Base-by-base conservation (phyloP, 2,113 vertebrate species). In the Otolemur garnettii region DNA sequence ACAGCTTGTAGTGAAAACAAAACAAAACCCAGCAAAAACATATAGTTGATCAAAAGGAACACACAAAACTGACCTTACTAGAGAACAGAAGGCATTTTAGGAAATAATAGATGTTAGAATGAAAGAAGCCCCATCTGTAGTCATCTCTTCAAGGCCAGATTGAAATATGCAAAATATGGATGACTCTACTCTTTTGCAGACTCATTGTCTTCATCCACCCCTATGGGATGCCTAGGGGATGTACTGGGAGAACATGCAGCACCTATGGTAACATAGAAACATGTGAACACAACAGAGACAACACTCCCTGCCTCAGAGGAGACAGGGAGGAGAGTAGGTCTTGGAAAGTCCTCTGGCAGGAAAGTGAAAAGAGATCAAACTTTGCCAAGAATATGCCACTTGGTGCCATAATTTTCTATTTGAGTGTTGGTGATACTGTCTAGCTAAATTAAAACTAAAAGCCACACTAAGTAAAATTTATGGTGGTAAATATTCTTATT, bases 61-160 rank as follows among this genome's bases (percentile, higher is more conserved):
- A 77, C 60, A 78, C 22, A 13, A 24, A 62, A 26, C 30, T 91
- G 62, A 77, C 60, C 21, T 96, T 53, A 15, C 9, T 26, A 53
- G 80, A 84, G 68, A 92, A 90, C 62, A 64, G 84, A 93, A 83
- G 59, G 87, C 75, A 81, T 91, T 92, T 93, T 26, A 33, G 74
- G 57, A 55, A 50, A 62, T 93, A 87, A 71, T 33, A 33, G 42
- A 86, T 57, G n/a, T 50, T 53, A 69, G 17, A 28, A 5, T 17
- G 74, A 77, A 89, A 87, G 55, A 85, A 79, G 35, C 8, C 42
- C 59, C 62, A 71, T 82, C 38, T 92, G 57, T 11, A 80, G n/a
- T 17, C 60, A n/a, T 83, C 22, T 95, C 71, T 90, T 78, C 85
- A 92, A 91, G 89, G 94, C 55, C 38, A 82, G 87, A 92, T 78